Conservation (phyloP, 2,797 vertebrate genomes). For the Sebastes itinus region DNA sequence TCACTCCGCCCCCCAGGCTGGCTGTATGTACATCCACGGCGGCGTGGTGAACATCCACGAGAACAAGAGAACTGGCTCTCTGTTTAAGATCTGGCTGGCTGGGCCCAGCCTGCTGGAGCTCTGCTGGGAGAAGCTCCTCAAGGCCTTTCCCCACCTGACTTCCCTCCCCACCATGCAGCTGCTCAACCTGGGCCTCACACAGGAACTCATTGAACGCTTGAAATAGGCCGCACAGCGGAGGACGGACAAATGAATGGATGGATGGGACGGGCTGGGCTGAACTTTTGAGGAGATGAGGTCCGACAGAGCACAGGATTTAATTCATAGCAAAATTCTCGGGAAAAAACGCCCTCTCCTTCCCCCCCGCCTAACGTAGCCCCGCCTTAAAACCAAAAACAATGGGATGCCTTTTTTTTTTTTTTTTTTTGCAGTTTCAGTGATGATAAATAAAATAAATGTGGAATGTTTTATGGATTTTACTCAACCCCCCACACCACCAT, state of each 20-base stretch:
- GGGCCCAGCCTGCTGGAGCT: slow-evolving; percentile 97
- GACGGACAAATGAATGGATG: slow-evolving; percentile 23
- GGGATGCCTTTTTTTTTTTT: slow-evolving; percentile 81
- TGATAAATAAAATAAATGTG: slow-evolving; percentile 55
- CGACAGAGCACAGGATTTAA: slow-evolving; percentile 55
- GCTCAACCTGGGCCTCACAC: slow-evolving; percentile 95
- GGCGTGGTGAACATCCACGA: slow-evolving; percentile 98
- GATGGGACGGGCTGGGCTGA: slow-evolving; percentile 7
- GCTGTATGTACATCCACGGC: slow-evolving; percentile 98
- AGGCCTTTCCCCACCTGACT: slow-evolving; percentile 89
- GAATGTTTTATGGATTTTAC: slow-evolving; percentile 74
- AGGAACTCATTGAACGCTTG: slow-evolving; percentile 95
- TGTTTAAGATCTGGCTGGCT: slow-evolving; percentile 98
- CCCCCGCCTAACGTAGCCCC: slow-evolving; percentile 68
- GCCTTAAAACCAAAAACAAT: slow-evolving; percentile 91
- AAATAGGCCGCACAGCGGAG: slow-evolving; percentile 81
- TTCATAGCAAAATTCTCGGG: slow-evolving; percentile 25
- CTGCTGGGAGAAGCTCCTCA: slow-evolving; percentile 95
- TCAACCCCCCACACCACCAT: not conserved
- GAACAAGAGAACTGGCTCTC: slow-evolving; percentile 96
- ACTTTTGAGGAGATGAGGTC: slow-evolving; percentile 35
- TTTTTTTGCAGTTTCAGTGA: slow-evolving; percentile 53
- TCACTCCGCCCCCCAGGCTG: slow-evolving; percentile 81
- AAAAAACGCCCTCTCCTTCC: slow-evolving; percentile 24
- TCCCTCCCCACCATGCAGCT: slow-evolving; percentile 89